Base-by-base conservation (phyloP, 2,797 vertebrate genomes). In the Hafferia zeledoni region DNA sequence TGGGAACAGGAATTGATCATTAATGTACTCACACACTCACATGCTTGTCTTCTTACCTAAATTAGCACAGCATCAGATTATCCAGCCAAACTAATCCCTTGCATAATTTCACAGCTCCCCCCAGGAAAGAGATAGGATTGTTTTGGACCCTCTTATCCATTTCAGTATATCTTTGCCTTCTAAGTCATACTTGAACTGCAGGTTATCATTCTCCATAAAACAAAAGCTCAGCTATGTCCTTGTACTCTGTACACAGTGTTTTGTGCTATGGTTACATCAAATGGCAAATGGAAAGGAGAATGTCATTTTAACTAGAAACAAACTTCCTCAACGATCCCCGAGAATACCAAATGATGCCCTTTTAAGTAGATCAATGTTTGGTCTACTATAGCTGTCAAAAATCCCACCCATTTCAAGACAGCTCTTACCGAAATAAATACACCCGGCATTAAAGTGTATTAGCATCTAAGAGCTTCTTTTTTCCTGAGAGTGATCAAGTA, bases 311-410 rank as follows among this genome's bases (percentile, higher is more conserved):
- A 90, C 67, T 63, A 67, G 93, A 92, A 83, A 69, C 50, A 96
- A 95, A 87, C 79, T 92, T 96, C 65, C 64, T 90, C 80, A 80
- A 95, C 95, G 52, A 89, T 89, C 76, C 80, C 52, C 1, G 2
- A 82, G 93, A 97, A 97, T 95, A 97, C 60, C 67, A 95, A 96
- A 94, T 84, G 6, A 69, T 84, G 61, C 63, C 90, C 80, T 96
- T 96, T 95, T 87, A 97, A 86, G 78, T 83, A 94, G 91, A 97
- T 96, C 92, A 90, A 96, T 97, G 77, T 18, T 75, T 77, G 84
- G 56, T 69, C 76, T 93, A 91, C 71, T 85, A 23, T 41, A 95
- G 79, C 72, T 97, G 92, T 95, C 90, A 97, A 95, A 91, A 94
- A 95, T 91, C 91, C 68, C 93, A 70, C 69, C 71, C 41, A 50